Evolutionary conservation across 2,888 invertebrate species (phyloP), one percentile per base, ranked within the genome.

Genomic region (Amphipoea oculea): DNA sequence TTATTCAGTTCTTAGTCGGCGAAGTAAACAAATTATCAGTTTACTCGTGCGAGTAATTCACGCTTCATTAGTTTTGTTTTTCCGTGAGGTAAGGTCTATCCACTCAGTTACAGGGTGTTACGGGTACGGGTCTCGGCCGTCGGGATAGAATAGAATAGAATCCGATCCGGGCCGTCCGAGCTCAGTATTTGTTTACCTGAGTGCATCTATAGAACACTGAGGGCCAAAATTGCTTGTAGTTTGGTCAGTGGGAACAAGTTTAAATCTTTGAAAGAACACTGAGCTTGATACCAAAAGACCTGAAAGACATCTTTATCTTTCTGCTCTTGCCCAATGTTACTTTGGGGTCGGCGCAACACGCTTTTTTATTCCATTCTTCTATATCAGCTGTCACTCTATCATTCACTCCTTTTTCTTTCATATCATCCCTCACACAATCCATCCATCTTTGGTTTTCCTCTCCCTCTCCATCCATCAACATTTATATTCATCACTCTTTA

Each of bases 61-160:
- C 69, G n/a, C 77, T 45, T 69, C 51, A 78, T 78, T 77, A 78
- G 42, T 29, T 54, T 62, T 76, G 76, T 77, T 63, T 68, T 76
- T 63, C 68, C 68, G 60, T 51, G 20, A 66, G 66, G n/a, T 29
- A 29, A 29, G 29, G 7, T 29, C 6, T 65, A 65, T 65, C 42
- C n/a, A 54, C 17, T 40, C 42, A 29, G 29, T 65, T 69, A 29
- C 5, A 60, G 12, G 11, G 29, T 48, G 29, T 48, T n/a, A 17
- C 20, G 20, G 20, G 69, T 51, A 17, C 20, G 20, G 23, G 69
- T 51, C 69, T 29, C 20, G 20, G 29, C 6, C 20, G 54, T 23
- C 17, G 29, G 17, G 42, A n/a, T n/a, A n/a, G n/a, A n/a, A n/a
- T n/a, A n/a, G n/a, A n/a, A n/a, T n/a, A n/a, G n/a, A n/a, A n/a